Base-by-base conservation (phyloP, 2,113 vertebrate genomes). In the Candoia aspera region DNA sequence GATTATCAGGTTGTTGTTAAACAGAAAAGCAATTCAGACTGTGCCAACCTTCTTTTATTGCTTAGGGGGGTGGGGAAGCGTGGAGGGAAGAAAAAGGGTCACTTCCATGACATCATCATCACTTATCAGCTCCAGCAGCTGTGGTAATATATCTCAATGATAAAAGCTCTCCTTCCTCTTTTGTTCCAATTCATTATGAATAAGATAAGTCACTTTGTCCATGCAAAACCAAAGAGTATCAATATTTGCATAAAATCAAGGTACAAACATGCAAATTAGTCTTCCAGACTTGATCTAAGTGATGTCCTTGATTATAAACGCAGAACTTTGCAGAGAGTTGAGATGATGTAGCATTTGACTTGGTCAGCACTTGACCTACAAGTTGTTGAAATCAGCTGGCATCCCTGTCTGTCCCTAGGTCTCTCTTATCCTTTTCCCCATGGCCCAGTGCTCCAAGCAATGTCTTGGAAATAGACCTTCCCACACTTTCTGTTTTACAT, bases 81-180 rank as follows among this genome's bases (percentile, higher is more conserved):
- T 42, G 17, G 87, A 26, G 93, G 94, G 92, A 85, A 95, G 95
- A 91, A 95, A 93, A 95, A 94, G 89, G 93, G 87, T 94, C 95
- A 96, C 95, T 94, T 94, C 94, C 92, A 0, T 96, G 95, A 96
- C 3, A 0, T 92, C 91, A 96, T 96, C 93, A 94, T 95, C 95
- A 91, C 92, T 96, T 97, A 97, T 96, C 95, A 93, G 96, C 94
- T 91, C 85, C 64, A 0, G n/a, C 96, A 96, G 96, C 95, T 95
- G 94, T 93, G 94, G 93, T 95, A 95, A 93, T 94, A 93, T 96
- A 96, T 96, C 92, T 91, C 90, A 92, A 94, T 96, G 95, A 96
- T 79, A 79, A 92, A 96, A 94, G 91, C 96, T 46, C 92, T 92
- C 62, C 94, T 64, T 91, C 93, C 29, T 29, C 58, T 93, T 94